These are phyloP conservation scores for Athetis lepigone DNA, from an alignment of 2,888 invertebrate genomes.

Conservation along the genomic window DNA sequence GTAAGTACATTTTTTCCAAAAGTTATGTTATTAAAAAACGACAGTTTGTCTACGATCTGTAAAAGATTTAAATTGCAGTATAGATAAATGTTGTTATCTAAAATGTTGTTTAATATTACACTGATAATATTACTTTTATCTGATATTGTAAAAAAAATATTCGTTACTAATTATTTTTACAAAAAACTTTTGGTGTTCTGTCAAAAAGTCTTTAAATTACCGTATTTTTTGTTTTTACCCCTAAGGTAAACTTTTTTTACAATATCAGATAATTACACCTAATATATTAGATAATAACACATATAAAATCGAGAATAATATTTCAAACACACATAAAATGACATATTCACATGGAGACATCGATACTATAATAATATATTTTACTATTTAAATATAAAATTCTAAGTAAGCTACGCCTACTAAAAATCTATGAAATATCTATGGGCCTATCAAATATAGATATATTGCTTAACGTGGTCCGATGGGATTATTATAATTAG, in stretches of 20 bases:
- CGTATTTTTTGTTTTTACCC: slow-evolving; percentile 1
- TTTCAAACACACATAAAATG: slow-evolving; percentile 61
- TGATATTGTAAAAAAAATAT: slow-evolving; percentile 48
- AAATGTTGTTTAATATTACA: slow-evolving; percentile 42
- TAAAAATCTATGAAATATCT: slow-evolving; percentile 79
- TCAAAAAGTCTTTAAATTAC: slow-evolving; percentile 25
- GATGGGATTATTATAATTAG: slow-evolving; percentile 84
- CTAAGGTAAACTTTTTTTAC: slow-evolving; percentile 35
- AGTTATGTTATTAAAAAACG: slow-evolving; percentile 49
- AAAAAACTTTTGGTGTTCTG: slow-evolving; percentile 35
- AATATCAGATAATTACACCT: slow-evolving; percentile 42
- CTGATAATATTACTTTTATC: slow-evolving; percentile 12
- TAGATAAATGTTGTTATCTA: slow-evolving; percentile 46
- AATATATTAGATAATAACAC: slow-evolving; percentile 56
- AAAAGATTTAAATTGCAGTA: slow-evolving; percentile 42
- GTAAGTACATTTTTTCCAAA: slow-evolving; percentile 54
- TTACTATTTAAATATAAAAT: slow-evolving; percentile 79
- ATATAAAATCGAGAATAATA: slow-evolving; percentile 58
- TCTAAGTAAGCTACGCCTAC: slow-evolving; percentile 87
- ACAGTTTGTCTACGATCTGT: slow-evolving; percentile 39
- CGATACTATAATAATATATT: slow-evolving; percentile 59
- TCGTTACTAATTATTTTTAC: slow-evolving; percentile 6
- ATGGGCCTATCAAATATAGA: slow-evolving; percentile 83
- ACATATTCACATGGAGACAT: slow-evolving; percentile 60
- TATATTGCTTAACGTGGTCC: slow-evolving; percentile 90